Percentiles rank a stretch among this genome's conserved stretches.
Conservation (phyloP, 2,888 invertebrate species). For the Isoperla grammatica region DNA sequence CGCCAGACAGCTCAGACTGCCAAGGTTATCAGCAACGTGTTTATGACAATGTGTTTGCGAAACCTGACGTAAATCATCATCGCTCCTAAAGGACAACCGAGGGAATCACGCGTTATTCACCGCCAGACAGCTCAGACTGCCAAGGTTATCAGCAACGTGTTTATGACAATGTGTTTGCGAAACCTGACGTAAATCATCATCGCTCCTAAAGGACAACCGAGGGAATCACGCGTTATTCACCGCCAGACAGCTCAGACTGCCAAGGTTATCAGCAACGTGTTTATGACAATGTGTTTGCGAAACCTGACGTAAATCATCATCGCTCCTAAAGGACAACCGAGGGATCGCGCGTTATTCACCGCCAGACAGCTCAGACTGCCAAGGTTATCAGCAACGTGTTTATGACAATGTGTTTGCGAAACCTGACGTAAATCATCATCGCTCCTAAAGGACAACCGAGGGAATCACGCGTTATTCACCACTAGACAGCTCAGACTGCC, state of each 20-base stretch:
- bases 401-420: constrained; percentile 19
- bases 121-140: constrained; percentile 8
- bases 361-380: constrained; percentile 4
- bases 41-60: constrained; percentile 16
- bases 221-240: too few relatives aligned
- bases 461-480: too few relatives aligned
- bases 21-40: constrained; percentile 11
- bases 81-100: neutral
- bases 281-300: constrained; percentile 16
- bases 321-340: neutral
- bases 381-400: constrained; percentile 10
- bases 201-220: neutral
- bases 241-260: constrained; percentile 14
- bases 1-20: constrained; percentile 14
- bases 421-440: constrained; percentile 7
- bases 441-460: neutral
- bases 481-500: constrained; percentile 10
- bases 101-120: too few relatives aligned
- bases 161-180: constrained; percentile 18
- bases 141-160: constrained; percentile 10
- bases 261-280: constrained; percentile 11
- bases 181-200: constrained; percentile 9
- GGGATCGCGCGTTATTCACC: neutral
- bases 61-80: constrained; percentile 9
- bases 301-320: constrained; percentile 9